Conservation (phyloP, 2,888 invertebrate species). For the Leptodirus hochenwartii region DNA sequence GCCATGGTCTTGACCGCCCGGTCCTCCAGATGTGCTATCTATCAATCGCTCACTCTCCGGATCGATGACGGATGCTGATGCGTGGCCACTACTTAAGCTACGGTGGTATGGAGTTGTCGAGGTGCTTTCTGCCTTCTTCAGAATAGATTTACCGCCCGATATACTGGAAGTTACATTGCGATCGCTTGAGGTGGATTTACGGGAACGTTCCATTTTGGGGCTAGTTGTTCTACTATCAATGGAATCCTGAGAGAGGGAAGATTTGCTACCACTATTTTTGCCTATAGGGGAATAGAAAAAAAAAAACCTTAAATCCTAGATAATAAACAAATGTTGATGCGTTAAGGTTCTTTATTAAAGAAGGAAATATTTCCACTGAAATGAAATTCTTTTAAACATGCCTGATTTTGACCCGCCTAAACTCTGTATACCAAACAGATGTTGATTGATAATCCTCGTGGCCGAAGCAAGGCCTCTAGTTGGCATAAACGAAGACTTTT, state of each 20-base stretch:
- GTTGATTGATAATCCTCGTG: slow-evolving; percentile 54
- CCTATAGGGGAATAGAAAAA: slow-evolving; percentile 19
- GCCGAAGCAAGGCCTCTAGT: slow-evolving; percentile 49
- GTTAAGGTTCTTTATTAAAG: neutral
- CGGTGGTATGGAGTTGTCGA: too few relatives aligned
- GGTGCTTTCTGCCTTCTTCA: slow-evolving; percentile 58
- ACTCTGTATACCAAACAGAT: slow-evolving; percentile 46
- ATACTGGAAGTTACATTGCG: too few relatives aligned
- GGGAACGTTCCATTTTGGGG: slow-evolving; percentile 43
- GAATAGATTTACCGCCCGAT: slow-evolving; percentile 62
- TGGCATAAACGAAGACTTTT: slow-evolving; percentile 38
- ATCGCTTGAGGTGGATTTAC: too few relatives aligned
- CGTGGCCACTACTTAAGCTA: slow-evolving; percentile 29
- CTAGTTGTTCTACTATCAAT: slow-evolving; percentile 39
- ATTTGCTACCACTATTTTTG: slow-evolving; percentile 40
- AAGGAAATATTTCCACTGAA: neutral
- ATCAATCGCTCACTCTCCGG: slow-evolving; percentile 61
- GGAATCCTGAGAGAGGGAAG: slow-evolving; percentile 50
- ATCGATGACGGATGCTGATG: slow-evolving; percentile 34
- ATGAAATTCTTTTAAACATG: slow-evolving; percentile 13
- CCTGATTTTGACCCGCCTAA: slow-evolving; percentile 29
- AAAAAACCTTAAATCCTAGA: neutral
- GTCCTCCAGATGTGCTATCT: slow-evolving; percentile 42
- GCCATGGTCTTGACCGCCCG: slow-evolving; percentile 34
- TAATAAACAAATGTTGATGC: neutral